Evolutionary conservation across 2,888 invertebrate species (phyloP), one percentile per base, ranked within the genome.

Genomic region (Temnothorax ravouxi): DNA sequence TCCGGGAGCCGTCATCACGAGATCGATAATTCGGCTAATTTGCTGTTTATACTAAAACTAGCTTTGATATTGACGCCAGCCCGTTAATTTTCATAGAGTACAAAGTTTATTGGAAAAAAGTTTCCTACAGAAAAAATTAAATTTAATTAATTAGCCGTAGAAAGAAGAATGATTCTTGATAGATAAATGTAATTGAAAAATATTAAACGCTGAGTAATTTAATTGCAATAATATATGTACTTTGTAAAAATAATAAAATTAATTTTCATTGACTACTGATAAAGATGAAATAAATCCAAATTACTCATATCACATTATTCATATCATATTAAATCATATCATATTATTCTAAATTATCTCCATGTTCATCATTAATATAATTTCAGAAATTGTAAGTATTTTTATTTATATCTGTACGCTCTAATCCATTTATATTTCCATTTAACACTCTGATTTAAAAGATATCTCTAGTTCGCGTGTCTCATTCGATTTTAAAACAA

Each of bases 1-100:
- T 64, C n/a, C 64, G 47, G n/a, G 41, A 56, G 21, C 11, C 25
- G 83, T 83, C 83, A 77, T 69, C 83, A 50, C 52, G n/a, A 59
- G 59, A 13, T 77, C 77, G 59, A 69, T 79, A 83, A 83, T 83
- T 83, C 21, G 69, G 41, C 50, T 77, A 61, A 83, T 77, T 83
- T 77, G 61, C 66, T 79, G 69, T 71, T 79, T 79, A 79, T 71
- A 79, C 59, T 29, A 41, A 21, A 44, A 56, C 34, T 21, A 72
- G 25, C 72, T 80, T 72, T 71, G 34, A 41, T 29, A 67, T 44
- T 41, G 56, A 47, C 8, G 47, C 69, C 18, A 21, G 18, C 6
- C 18, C 44, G 72, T 80, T 80, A 66, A 80, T 79, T 69, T 69
- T 44, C 15, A 18, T 41, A 21, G 44, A 21, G 44, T 21, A 25